Base-by-base conservation (phyloP, 2,797 vertebrate genomes). In the Meda fulgida region DNA sequence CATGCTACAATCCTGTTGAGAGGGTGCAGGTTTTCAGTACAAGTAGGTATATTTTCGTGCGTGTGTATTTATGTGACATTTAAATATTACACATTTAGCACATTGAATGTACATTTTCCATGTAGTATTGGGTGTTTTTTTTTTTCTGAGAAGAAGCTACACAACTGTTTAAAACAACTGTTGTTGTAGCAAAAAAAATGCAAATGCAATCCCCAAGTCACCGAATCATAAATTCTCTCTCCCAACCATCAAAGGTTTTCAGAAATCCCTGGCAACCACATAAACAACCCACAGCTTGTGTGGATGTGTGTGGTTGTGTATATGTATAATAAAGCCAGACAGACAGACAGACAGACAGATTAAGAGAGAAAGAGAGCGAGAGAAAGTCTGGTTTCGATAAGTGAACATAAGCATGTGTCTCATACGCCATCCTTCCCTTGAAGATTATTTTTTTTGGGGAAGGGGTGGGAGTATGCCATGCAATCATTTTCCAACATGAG, bases 401-500 rank as follows among this genome's bases (percentile, higher is more conserved):
- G 66, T 60, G 26, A 84, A 78, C 40, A 69, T 78, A 72, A 84
- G 67, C 51, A 26, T 86, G 65, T 81, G 79, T 84, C 78, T 84
- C 81, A 79, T 76, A 84, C 11, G 10, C 58, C 58, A 66, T 43
- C 60, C 80, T 48, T 67, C 69, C 75, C 76, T 86, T 84, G 76
- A 86, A 86, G 87, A 88, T 86, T 73, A 87, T 0, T 48, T 48
- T 48, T 78, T 73, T 81, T 21, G 55, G 66, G 55, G 13, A n/a
- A 78, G 40, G 66, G 76, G 51, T 75, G 23, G 70, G 83, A 36
- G 36, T 48, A 48, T 48, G 46, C 78, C 53, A 72, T 34, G 38
- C 77, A 82, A 71, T 86, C 51, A 70, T 81, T 85, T 87, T 81
- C 51, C 31, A 69, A 86, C 84, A 87, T 78, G 40, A 79, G 72